Percentiles rank a stretch among this genome's conserved stretches.
Evolutionary conservation across 2,888 invertebrate species (phyloP).

Genomic region (Diaphora mendica): DNA sequence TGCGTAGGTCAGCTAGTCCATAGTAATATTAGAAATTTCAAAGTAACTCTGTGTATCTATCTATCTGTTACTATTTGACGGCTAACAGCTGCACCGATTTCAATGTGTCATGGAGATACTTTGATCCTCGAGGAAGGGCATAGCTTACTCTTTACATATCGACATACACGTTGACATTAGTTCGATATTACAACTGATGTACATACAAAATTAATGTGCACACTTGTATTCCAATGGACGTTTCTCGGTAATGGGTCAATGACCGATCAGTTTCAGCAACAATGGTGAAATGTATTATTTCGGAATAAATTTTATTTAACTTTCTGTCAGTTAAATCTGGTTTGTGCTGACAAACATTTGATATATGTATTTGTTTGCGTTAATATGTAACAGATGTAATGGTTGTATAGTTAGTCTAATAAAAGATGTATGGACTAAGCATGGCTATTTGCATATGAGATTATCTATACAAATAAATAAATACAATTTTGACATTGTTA

Average conservation of each 20-base stretch:
- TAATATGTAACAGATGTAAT: background rate
- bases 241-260: conserved; percentile 15
- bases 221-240: background rate
- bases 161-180: too few species aligned
- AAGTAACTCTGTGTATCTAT: too few species aligned
- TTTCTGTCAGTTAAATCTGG: conserved; percentile 10
- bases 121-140: too few species aligned
- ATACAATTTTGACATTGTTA: too few species aligned
- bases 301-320: conserved; percentile 13
- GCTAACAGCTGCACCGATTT: too few species aligned
- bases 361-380: background rate
- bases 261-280: conserved; percentile 8
- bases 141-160: too few species aligned
- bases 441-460: too few species aligned
- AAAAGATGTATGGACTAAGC: background rate
- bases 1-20: too few species aligned
- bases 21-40: too few species aligned
- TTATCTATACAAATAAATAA: too few species aligned
- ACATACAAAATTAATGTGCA: background rate
- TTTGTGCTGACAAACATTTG: background rate
- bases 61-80: too few species aligned
- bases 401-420: background rate
- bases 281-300: conserved; percentile 17
- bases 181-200: background rate
- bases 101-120: too few species aligned